A percentile compares a stretch with the other conserved stretches of the same genome.
Conservation (phyloP, 2,888 invertebrate species). For the Orgyia antiqua region DNA sequence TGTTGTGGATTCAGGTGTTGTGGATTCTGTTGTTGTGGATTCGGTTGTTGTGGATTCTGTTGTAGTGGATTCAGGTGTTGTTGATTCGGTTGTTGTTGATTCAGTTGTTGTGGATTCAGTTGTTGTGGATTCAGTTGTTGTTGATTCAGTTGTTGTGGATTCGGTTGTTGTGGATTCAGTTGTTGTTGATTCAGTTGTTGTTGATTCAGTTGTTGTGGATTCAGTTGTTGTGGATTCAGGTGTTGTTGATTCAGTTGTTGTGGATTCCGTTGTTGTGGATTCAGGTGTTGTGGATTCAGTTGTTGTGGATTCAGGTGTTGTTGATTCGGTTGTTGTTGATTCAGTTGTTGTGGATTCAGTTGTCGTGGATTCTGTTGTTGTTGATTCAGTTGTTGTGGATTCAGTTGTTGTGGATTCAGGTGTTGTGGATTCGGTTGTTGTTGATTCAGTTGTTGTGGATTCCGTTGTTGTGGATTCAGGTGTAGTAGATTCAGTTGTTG, state of each 20-base stretch:
- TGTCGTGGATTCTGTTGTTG: background rate
- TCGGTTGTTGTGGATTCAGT: background rate
- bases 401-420: constrained; percentile 1
- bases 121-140: too few species aligned
- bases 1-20: background rate
- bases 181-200: background rate
- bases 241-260: too few species aligned
- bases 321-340: constrained; percentile 1
- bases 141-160: constrained; percentile 1
- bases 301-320: background rate
- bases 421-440: background rate
- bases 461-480: background rate
- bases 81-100: constrained; percentile 1
- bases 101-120: too few species aligned
- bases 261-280: too few species aligned
- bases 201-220: background rate
- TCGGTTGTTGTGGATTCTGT: constrained; percentile 1
- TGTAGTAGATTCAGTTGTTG: background rate
- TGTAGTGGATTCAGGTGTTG: constrained; percentile 2
- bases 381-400: constrained; percentile 2
- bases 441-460: background rate
- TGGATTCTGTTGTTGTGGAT: constrained; percentile 1
- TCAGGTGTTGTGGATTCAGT: too few species aligned
- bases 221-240: constrained; percentile 1
- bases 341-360: background rate